A percentile compares a stretch with the other conserved stretches of the same genome.
Evolutionary conservation across 2,888 invertebrate species (phyloP).

Genomic region (Drosophila sordidula): DNA sequence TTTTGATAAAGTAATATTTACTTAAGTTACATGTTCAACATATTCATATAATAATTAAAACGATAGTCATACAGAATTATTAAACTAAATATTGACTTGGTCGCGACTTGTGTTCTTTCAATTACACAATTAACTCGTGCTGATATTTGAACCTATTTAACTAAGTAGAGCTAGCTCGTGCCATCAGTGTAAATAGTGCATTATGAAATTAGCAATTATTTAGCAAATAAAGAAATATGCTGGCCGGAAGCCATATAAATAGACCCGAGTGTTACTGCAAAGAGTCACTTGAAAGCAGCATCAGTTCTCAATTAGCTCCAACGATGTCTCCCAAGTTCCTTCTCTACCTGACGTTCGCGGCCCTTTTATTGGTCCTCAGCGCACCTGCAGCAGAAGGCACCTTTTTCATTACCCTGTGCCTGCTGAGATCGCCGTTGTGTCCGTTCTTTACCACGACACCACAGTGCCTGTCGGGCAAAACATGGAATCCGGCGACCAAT

Average conservation of each 20-base stretch:
- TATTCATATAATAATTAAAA: not conserved
- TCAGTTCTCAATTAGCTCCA: not conserved
- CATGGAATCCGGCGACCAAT: not conserved
- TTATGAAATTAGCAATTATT: not conserved
- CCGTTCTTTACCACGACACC: constrained; percentile 20
- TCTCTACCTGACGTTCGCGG: constrained; percentile 21
- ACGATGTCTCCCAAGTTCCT: constrained; percentile 41
- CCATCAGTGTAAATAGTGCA: constrained; percentile 14
- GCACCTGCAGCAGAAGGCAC: constrained; percentile 29
- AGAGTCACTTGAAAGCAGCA: constrained; percentile 3
- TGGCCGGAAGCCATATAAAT: constrained; percentile 26
- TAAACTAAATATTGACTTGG: constrained; percentile 16
- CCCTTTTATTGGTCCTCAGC: constrained; percentile 18
- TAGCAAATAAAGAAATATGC: not conserved
- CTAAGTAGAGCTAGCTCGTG: constrained; percentile 9
- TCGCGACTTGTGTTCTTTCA: constrained; percentile 4
- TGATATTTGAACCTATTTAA: not conserved
- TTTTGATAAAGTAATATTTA: not conserved
- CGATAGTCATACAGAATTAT: not conserved
- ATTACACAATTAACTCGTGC: constrained; percentile 15
- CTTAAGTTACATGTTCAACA: not conserved
- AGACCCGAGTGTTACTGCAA: not conserved
- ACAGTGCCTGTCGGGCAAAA: not conserved
- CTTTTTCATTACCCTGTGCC: not conserved
- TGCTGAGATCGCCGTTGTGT: constrained; percentile 26